Conservation (phyloP, 2,797 vertebrate species). For the Sphenopsis melanotis region DNA sequence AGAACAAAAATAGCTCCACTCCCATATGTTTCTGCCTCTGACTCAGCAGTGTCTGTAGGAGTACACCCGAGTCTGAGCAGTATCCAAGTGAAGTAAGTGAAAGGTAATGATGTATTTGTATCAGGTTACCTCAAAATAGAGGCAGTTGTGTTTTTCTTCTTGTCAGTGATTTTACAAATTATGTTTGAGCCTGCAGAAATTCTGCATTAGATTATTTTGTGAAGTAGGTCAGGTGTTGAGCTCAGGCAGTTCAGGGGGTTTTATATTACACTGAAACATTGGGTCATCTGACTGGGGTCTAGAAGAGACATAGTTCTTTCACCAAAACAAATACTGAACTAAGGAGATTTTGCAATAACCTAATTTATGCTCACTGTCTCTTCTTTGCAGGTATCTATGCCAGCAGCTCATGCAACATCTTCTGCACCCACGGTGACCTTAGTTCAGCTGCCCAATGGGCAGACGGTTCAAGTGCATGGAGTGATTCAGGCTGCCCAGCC, state of each 20-base stretch:
- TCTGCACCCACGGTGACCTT: slow-evolving; percentile 91
- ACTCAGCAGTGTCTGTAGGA: slow-evolving; percentile 46
- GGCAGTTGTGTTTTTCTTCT: neutral
- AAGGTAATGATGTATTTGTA: neutral
- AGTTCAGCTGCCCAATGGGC: slow-evolving; percentile 96
- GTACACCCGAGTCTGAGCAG: neutral
- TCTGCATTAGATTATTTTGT: slow-evolving; percentile 9
- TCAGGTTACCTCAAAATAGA: slow-evolving; percentile 8
- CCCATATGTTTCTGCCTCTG: slow-evolving; percentile 44
- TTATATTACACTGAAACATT: neutral
- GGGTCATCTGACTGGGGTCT: neutral
- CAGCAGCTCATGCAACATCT: slow-evolving; percentile 87
- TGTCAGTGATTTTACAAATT: neutral
- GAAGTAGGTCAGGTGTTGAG: slow-evolving; percentile 9
- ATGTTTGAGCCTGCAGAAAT: slow-evolving; percentile 4
- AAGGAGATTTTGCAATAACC: neutral
- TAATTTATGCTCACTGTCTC: neutral
- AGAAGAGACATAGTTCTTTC: neutral
- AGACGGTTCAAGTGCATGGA: slow-evolving; percentile 97
- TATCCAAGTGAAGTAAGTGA: neutral
- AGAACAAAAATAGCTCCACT: slow-evolving; percentile 24
- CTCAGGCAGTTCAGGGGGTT: neutral
- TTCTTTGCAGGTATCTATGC: slow-evolving; percentile 86
- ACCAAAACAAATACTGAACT: neutral
- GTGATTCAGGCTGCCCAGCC: slow-evolving; percentile 98